Evolutionary conservation across 1,140 invertebrate species (phyloP), one percentile per base, ranked within the genome.

Genomic region (Drosophila melanica): DNA sequence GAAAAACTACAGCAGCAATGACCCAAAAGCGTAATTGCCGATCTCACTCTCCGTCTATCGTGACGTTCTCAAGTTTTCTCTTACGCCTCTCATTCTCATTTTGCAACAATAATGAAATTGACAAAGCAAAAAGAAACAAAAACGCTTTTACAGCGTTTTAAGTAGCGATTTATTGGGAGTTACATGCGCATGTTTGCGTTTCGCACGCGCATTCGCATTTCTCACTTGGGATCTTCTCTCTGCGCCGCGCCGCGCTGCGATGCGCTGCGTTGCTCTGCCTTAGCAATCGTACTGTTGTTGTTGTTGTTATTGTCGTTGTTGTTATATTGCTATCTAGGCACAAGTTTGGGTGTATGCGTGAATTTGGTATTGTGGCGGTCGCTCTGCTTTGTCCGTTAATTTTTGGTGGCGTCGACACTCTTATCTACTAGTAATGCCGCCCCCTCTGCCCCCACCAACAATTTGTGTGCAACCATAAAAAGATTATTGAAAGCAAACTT

Each of bases 391-490:
- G 62, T 69, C 58, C 51, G 65, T 71, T 70, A 54, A 73, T 84
- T 77, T 86, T 77, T 45, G 58, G 64, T 77, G 73, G 64, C 70
- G 65, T 68, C 60, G 72, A 60, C 70, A 14, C 53, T 73, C 57
- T 76, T 73, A 74, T 69, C 71, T 73, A 51, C 18, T 18, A 44
- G 14, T 33, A n/a, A 33, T 55, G 27, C 48, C 12, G 23, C 35
- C 54, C 10, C 18, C 20, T 69, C 60, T 50, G 47, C 14, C 14
- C 50, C 37, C 11, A 11, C 64, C 18, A n/a, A 39, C 30, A 77
- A 81, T 77, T 81, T 81, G 79, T 47, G 65, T 65, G 51, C 55
- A 63, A 30, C 62, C 66, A 81, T 81, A 85, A 85, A 78, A 58
- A 87, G 75, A 75, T 75, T 85, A 78, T 71, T 59, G 59, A 75